phyloP scores from a whole-genome alignment of 2,888 invertebrate genomes.

The Dicycla oo region DNA sequence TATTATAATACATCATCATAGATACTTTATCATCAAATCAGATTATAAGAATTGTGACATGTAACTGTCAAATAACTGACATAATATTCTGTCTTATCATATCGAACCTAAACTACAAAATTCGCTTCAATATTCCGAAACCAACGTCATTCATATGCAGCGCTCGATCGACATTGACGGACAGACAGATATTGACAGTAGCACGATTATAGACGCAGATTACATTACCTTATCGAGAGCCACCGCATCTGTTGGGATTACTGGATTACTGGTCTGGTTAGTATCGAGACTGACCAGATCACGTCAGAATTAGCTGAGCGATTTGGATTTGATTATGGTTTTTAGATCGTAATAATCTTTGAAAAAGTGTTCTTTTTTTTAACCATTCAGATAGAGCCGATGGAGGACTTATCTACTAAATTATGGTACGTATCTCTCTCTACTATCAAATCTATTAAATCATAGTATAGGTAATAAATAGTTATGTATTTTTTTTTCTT shows the following conservation, averaged over 20 bases:
- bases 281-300: conserved; percentile 29
- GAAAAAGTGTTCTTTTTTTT: background rate
- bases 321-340: conserved; percentile 3
- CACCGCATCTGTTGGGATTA: conserved; percentile 35
- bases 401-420: background rate
- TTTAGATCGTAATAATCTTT: background rate
- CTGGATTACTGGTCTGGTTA: conserved; percentile 36
- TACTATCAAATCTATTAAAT: background rate
- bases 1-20: too few relatives aligned
- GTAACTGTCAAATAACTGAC: background rate
- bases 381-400: accelerated
- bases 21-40: background rate
- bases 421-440: background rate
- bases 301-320: conserved; percentile 16
- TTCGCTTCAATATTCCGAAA: conserved; percentile 2
- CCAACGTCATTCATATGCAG: conserved; percentile 36
- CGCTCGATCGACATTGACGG: conserved; percentile 40
- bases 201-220: conserved; percentile 44
- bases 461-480: background rate
- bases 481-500: background rate
- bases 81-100: too few relatives aligned
- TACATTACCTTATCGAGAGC: conserved; percentile 57
- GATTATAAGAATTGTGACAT: background rate
- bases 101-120: background rate
- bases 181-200: conserved; percentile 25